Percentiles rank a stretch among this genome's conserved stretches.
Conservation (phyloP, 2,888 invertebrate genomes). For the Patella caerulea region DNA sequence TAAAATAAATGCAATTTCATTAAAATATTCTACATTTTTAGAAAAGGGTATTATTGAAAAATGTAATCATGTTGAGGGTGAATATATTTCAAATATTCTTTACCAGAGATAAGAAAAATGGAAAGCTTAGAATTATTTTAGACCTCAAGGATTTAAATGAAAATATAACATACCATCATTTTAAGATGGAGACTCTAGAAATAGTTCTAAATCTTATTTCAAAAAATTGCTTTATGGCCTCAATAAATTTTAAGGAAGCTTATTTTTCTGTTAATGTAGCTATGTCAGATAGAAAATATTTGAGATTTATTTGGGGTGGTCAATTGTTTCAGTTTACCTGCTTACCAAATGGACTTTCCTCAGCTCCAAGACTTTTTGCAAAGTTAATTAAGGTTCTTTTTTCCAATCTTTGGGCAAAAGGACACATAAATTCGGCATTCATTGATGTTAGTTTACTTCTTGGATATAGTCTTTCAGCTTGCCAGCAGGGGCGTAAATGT, state of each 20-base stretch:
- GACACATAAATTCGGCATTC: constrained; percentile 10
- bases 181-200: constrained; percentile 39
- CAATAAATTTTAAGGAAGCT: constrained; percentile 22
- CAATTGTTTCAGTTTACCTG: constrained; percentile 15
- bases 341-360: constrained; percentile 11
- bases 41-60: constrained; percentile 8
- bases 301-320: background rate
- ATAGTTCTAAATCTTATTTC: constrained; percentile 22
- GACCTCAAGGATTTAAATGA: constrained; percentile 31
- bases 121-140: constrained; percentile 12
- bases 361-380: constrained; percentile 5
- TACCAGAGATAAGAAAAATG: constrained; percentile 8
- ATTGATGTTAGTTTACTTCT: constrained; percentile 21
- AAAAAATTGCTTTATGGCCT: constrained; percentile 15
- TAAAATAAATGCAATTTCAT: background rate
- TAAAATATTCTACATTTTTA: background rate
- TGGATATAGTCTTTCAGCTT: constrained; percentile 27
- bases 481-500: no score
- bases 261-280: constrained; percentile 16
- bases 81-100: constrained; percentile 14
- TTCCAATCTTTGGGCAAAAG: constrained; percentile 17
- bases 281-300: background rate
- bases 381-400: constrained; percentile 3
- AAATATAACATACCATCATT: constrained; percentile 30
- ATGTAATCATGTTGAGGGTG: background rate